Base-by-base conservation (phyloP, 2,797 vertebrate species). In the Silurus aristotelis region DNA sequence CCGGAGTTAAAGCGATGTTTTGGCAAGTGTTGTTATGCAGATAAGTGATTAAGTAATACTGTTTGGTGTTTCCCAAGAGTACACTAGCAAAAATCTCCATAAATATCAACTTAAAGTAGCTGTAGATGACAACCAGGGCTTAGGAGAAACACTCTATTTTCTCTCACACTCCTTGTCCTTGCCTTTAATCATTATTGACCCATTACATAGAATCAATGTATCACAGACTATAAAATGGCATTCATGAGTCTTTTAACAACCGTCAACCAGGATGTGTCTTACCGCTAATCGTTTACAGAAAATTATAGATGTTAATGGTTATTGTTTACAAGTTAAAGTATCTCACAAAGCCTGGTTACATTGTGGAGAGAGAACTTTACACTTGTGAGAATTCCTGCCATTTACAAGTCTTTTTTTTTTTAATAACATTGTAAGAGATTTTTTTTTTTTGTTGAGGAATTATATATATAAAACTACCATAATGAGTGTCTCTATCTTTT, bases 41-140 rank as follows among this genome's bases (percentile, higher is more conserved):
- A 91, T 84, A 89, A 80, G 55, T 85, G 66, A 91, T 89, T 82
- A 90, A 87, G 78, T 83, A 90, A 91, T 89, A 86, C 67, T 84
- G 77, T 82, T 77, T 60, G 83, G 66, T 60, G 58, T 80, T 73
- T 82, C 77, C 43, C 67, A 58, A 48, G 66, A 77, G 87, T 86
- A 90, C 88, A 89, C 92, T 83, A 83, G 86, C 83, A 90, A 83
- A 64, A 86, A 89, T 88, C 91, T 89, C 92, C 93, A 92, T 92
- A 92, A 94, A 92, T 94, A 93, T 89, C 58, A 58, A 46, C 17
- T 58, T 46, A 87, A 77, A 88, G 91, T 88, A 94, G 89, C 85
- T 93, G 89, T 89, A 77, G 67, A 64, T 87, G 84, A 82, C 25
- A 80, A 52, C 52, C 64, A 5, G 61, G 12, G 71, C 83, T 85